Conservation (phyloP, 2,797 vertebrate genomes). For the Syngnathus acus region DNA sequence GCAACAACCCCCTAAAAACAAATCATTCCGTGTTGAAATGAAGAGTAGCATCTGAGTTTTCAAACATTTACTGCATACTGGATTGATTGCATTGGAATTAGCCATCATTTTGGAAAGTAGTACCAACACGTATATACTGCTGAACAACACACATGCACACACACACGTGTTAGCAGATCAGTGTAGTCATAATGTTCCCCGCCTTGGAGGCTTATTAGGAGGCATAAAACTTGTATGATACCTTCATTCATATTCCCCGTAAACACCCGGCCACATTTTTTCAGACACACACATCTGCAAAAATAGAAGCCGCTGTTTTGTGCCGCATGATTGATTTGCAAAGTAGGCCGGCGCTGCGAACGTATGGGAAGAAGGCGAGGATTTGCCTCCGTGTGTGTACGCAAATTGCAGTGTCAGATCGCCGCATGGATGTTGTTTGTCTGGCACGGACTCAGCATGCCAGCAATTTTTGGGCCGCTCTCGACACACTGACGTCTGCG, state of each 20-base stretch:
- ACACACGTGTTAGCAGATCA: slow-evolving; percentile 49
- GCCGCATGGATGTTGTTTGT: slow-evolving; percentile 59
- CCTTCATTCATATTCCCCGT: slow-evolving; percentile 72
- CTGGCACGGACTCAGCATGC: slow-evolving; percentile 57
- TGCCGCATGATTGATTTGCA: slow-evolving; percentile 68
- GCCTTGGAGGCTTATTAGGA: slow-evolving; percentile 73
- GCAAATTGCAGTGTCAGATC: slow-evolving; percentile 65
- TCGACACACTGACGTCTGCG: slow-evolving; percentile 51
- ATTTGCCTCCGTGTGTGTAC: slow-evolving; percentile 57
- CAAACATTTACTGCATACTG: no score
- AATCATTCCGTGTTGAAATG: no score
- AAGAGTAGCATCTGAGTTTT: no score
- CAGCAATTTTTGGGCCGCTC: slow-evolving; percentile 39
- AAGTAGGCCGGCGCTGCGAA: slow-evolving; percentile 67
- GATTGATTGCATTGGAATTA: neutral
- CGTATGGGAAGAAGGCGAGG: slow-evolving; percentile 57
- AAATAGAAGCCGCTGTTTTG: slow-evolving; percentile 69
- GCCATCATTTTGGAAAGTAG: neutral
- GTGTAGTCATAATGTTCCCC: slow-evolving; percentile 65
- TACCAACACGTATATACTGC: neutral
- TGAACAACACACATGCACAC: neutral
- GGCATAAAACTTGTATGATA: slow-evolving; percentile 70
- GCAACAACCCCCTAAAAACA: no score
- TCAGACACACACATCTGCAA: slow-evolving; percentile 46
- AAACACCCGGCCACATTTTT: slow-evolving; percentile 50